These are phyloP conservation scores for Calidris pugnax DNA, from an alignment of 2,113 vertebrate species.

Conservation along the genomic window DNA sequence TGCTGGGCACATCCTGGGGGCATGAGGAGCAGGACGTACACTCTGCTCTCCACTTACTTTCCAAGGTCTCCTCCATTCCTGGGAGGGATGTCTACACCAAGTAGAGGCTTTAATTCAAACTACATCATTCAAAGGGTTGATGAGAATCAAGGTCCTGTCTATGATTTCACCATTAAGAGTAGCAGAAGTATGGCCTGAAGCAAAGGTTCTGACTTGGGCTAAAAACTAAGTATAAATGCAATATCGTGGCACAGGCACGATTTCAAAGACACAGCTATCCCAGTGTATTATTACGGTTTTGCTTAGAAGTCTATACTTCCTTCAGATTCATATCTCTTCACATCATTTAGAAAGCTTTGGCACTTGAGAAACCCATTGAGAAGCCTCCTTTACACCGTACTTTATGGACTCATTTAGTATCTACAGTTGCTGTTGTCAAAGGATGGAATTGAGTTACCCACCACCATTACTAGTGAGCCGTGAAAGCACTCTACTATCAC, in stretches of 20 bases:
- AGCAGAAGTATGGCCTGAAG: neutral
- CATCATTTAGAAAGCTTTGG: neutral
- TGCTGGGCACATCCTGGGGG: neutral
- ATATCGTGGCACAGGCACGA: neutral
- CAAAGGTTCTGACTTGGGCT: neutral
- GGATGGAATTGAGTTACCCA: neutral
- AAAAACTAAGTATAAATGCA: neutral
- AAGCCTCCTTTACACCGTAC: neutral
- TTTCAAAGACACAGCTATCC: neutral
- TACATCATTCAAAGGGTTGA: neutral
- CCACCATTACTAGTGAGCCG: neutral
- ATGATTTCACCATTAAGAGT: neutral
- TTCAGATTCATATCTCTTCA: neutral
- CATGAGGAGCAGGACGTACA: accelerated
- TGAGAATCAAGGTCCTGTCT: neutral
- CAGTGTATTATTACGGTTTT: neutral
- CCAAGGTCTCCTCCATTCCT: neutral
- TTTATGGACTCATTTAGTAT: neutral
- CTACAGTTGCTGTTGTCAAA: neutral
- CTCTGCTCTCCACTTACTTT: neutral
- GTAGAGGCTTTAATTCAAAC: neutral
- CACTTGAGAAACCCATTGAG: neutral
- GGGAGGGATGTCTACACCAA: neutral
- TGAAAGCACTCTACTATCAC: neutral
- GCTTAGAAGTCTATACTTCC: neutral